phyloP scores from a whole-genome alignment of 2,888 invertebrate species.

The Gibbula magus region DNA sequence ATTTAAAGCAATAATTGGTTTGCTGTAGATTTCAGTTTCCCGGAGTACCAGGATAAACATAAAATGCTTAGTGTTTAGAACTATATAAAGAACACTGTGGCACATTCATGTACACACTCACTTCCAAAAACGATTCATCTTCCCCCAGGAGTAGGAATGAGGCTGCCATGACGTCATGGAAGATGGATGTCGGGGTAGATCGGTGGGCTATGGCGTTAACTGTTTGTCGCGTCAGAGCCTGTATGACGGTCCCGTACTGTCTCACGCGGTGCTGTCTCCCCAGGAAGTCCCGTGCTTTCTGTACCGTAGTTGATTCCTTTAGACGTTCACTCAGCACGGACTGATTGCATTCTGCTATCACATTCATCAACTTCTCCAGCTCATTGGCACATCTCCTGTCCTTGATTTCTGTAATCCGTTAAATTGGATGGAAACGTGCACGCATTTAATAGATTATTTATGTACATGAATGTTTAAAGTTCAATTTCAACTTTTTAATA shows the following conservation, averaged over 20 bases:
- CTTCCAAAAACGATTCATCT: background rate
- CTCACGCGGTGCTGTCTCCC: background rate
- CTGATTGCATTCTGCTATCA: background rate
- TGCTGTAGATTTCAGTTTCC: background rate
- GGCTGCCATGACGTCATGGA: background rate
- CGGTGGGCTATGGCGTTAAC: background rate
- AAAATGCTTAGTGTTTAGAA: too few species aligned
- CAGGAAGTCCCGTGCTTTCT: background rate
- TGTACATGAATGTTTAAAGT: too few species aligned
- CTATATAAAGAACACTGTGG: background rate
- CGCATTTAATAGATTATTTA: background rate
- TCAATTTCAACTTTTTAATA: too few species aligned
- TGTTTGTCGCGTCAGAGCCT: background rate
- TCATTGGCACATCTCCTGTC: background rate
- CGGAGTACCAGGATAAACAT: background rate
- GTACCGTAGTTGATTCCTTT: background rate
- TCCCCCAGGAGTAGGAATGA: background rate
- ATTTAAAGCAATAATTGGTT: too few species aligned
- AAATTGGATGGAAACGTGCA: background rate
- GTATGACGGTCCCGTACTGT: background rate
- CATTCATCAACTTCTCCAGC: background rate
- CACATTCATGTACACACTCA: background rate
- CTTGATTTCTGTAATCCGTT: background rate
- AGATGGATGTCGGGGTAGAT: background rate
- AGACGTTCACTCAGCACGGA: background rate